Base-by-base conservation (phyloP, 2,113 vertebrate genomes). In the Anguilla rostrata region DNA sequence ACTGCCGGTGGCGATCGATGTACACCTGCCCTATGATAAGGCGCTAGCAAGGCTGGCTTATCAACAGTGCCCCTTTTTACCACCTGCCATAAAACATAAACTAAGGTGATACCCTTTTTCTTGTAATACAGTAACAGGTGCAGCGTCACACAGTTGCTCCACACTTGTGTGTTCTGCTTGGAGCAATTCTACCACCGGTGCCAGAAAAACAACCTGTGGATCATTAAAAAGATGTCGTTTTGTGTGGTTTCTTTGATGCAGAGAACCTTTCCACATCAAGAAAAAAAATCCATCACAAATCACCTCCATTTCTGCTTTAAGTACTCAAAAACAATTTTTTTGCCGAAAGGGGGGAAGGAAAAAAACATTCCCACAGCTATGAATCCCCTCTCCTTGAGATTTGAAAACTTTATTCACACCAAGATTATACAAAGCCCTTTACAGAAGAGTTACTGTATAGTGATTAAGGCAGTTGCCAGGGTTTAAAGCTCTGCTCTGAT, bases 371-470 rank as follows among this genome's bases (percentile, higher is more conserved):
- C 83, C 83, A 75, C 26, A 22, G 40, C 40, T 80, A 49, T 40
- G 81, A 57, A 84, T 80, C 88, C 84, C 39, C 16, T 78, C 49
- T 78, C 84, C 88, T 84, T 39, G 81, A 41, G 86, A 82, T 81
- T 82, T 34, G 14, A 91, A 34, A 90, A 86, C 86, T 90, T 87
- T 78, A 88, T 83, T 87, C 81, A 85, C 87, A 90, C 83, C 26
- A 83, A 87, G 89, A 92, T 88, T 89, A 90, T 83, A 79, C 86
- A 92, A 92, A 91, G 84, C 89, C 39, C 81, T 86, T 79, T 71
- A 90, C 82, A 88, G 84, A 84, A 85, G 83, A 85, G 81, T 63
- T 82, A 83, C 85, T 87, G 82, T 89, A 85, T 66, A 85, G 86
- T 84, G 86, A 88, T 89, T 90, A 90, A 78, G 79, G 85, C 87